A percentile compares a stretch with the other conserved stretches of the same genome.
Evolutionary conservation across 2,113 vertebrate genomes (phyloP).

Genomic region (Himantopus leucocephalus): DNA sequence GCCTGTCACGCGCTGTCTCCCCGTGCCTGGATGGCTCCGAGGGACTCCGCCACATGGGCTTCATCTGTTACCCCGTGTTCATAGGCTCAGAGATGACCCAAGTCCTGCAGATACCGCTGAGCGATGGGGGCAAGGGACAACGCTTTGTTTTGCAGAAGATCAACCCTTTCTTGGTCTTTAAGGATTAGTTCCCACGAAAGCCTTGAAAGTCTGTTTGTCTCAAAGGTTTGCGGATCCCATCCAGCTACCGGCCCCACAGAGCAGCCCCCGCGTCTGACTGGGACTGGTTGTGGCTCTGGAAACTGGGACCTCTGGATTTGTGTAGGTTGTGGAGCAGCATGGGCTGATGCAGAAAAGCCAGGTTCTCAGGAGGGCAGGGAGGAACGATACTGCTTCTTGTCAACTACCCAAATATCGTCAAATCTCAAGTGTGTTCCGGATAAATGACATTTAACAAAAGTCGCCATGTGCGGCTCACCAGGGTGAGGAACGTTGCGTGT

Average conservation of each 20-base stretch:
- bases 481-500: neutral
- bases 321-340: neutral
- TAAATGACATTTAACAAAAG: neutral
- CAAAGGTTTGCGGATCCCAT: neutral
- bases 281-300: neutral
- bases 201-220: neutral
- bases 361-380: neutral
- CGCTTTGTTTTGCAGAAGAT: neutral
- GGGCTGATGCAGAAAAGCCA: neutral
- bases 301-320: neutral
- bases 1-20: neutral
- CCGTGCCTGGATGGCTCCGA: neutral
- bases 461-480: neutral
- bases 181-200: neutral
- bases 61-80: rapidly evolving
- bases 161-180: no score
- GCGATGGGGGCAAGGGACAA: neutral
- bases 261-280: rapidly evolving
- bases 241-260: neutral
- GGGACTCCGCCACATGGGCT: neutral
- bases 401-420: neutral
- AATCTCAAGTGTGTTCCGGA: neutral
- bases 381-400: neutral
- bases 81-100: neutral
- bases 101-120: neutral